Percentiles rank a stretch among this genome's conserved stretches.
phyloP scores from a whole-genome alignment of 1,140 invertebrate species.

The Leptinotarsa defecta region DNA sequence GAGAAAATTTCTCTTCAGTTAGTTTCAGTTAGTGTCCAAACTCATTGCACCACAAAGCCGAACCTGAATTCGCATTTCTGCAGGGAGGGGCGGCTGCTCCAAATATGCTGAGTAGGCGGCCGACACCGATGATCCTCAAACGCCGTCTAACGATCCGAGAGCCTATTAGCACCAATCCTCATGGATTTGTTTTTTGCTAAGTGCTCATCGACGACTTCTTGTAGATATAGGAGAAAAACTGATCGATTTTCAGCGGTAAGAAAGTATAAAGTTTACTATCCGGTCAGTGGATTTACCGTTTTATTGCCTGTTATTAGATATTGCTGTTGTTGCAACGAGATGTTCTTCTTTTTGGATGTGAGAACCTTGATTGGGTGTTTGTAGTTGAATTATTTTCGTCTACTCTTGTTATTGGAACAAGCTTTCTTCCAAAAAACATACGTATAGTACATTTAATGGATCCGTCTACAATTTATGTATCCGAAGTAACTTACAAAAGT shows the following conservation, averaged over 20 bases:
- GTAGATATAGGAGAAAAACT: background rate
- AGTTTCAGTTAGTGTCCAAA: too few relatives aligned
- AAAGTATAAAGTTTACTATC: background rate
- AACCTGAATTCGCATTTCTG: background rate
- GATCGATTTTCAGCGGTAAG: background rate
- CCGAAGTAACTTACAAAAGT: too few relatives aligned
- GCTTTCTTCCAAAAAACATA: too few relatives aligned
- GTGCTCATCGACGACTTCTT: slow-evolving; percentile 7
- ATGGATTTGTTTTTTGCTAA: slow-evolving; percentile 29
- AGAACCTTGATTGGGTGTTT: too few relatives aligned
- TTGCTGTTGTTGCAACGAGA: too few relatives aligned
- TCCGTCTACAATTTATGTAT: too few relatives aligned
- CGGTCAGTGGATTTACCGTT: background rate
- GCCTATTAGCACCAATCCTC: slow-evolving; percentile 29
- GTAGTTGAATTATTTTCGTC: too few relatives aligned
- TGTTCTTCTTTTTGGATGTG: too few relatives aligned
- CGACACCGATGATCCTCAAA: slow-evolving; percentile 13
- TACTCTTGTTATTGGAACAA: too few relatives aligned
- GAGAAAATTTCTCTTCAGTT: too few relatives aligned
- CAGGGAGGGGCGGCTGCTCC: slow-evolving; percentile 13
- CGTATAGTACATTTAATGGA: too few relatives aligned
- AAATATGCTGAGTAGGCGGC: slow-evolving; percentile 31
- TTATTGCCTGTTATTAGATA: background rate
- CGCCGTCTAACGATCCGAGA: slow-evolving; percentile 17
- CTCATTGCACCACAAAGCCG: background rate